Evolutionary conservation across 2,888 invertebrate genomes (phyloP).

Genomic region (Apotomis capreana): DNA sequence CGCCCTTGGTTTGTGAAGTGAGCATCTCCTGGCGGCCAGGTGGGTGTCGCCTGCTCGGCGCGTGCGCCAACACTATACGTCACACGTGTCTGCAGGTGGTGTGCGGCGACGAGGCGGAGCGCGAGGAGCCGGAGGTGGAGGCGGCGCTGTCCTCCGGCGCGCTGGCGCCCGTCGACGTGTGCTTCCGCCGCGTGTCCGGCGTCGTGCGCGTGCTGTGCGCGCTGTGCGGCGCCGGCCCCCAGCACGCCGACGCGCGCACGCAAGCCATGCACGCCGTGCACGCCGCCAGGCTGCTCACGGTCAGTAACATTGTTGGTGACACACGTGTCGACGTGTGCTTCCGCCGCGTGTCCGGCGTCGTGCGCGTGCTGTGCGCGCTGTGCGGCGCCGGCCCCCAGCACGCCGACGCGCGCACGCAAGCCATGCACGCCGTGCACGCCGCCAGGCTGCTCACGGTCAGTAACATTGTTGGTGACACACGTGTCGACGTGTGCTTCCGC

Average conservation of each 20-base stretch:
- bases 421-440: too few relatives aligned
- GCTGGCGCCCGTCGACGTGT: slow-evolving; percentile 67
- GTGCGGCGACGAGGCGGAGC: slow-evolving; percentile 48
- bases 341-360: too few relatives aligned
- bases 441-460: too few relatives aligned
- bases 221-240: slow-evolving; percentile 48
- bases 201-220: slow-evolving; percentile 58
- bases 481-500: too few relatives aligned
- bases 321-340: too few relatives aligned
- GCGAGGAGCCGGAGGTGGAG: slow-evolving; percentile 57
- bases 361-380: too few relatives aligned
- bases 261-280: slow-evolving; percentile 44
- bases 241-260: slow-evolving; percentile 48
- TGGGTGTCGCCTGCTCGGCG: too few relatives aligned
- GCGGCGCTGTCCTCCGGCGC: slow-evolving; percentile 62
- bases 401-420: too few relatives aligned
- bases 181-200: slow-evolving; percentile 69
- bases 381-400: too few relatives aligned
- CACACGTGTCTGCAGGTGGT: slow-evolving; percentile 52
- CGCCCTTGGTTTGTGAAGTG: too few relatives aligned
- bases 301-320: background rate
- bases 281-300: slow-evolving; percentile 42
- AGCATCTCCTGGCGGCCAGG: too few relatives aligned
- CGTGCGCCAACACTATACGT: background rate
- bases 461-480: too few relatives aligned